Percentiles rank a stretch among this genome's conserved stretches.
These are phyloP conservation scores for Ceyx cyanopectus DNA, from an alignment of 2,113 vertebrate species.

Conservation along the genomic window DNA sequence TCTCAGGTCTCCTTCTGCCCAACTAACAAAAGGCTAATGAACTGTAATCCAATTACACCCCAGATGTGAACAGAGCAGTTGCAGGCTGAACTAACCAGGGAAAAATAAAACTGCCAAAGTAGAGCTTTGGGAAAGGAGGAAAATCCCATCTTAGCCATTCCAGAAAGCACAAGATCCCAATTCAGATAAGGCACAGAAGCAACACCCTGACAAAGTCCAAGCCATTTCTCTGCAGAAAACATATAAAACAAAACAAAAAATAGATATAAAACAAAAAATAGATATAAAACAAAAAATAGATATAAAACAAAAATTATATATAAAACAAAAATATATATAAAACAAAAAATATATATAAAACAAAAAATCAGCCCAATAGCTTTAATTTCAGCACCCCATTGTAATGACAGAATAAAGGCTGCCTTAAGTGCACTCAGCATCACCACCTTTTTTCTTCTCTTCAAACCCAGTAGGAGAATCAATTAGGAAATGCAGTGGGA, in stretches of 20 bases:
- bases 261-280: too few relatives aligned
- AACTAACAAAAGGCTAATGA: background rate
- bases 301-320: too few relatives aligned
- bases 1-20: background rate
- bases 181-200: background rate
- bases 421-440: background rate
- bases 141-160: background rate
- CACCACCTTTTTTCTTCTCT: background rate
- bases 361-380: background rate
- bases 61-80: background rate
- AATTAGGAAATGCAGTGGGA: background rate
- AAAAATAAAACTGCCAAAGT: background rate
- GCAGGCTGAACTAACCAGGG: background rate
- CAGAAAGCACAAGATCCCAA: background rate
- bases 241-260: too few relatives aligned
- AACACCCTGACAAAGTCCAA: fast-evolving
- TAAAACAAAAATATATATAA: too few relatives aligned
- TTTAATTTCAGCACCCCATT: background rate
- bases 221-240: background rate
- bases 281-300: too few relatives aligned
- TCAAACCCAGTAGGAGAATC: background rate
- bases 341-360: background rate
- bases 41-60: conserved; percentile 7
- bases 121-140: background rate
- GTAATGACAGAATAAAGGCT: background rate